Base-by-base conservation (phyloP, 2,113 vertebrate species). In the Verasper variegatus region DNA sequence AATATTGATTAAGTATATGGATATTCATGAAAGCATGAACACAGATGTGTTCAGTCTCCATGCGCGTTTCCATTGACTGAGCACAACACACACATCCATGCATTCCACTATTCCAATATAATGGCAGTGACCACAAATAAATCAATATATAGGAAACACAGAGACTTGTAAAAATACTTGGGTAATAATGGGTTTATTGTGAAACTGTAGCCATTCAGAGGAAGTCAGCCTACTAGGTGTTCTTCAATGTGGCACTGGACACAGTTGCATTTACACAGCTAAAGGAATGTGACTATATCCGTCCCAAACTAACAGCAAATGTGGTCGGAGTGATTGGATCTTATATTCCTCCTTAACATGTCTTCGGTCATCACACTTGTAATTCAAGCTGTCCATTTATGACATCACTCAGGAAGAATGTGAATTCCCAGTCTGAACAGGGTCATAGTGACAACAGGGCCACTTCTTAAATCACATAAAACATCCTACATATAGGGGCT, bases 91-190 rank as follows among this genome's bases (percentile, higher is more conserved):
- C 24, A n/a, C 45, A 71, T 40, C 27, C 27, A 80, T 52, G 42
- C 80, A 83, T 90, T 88, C 47, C 47, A 51, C 40, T 42, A 42
- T 42, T 42, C 40, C 11, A 42, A 13, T 42, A 42, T 42, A 12
- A 42, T 42, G 40, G 40, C 40, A 42, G 40, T 42, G 40, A 42
- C 40, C 40, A 42, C 10, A 12, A 42, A 42, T 42, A 42, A 13
- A 3, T 13, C 10, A 42, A 42, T 13, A 9, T 10, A 40, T 10
- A 11, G 52, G 24, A 68, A 31, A 55, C 58, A 61, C 57, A 59
- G 31, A n/a, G 27, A 27, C 3, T 27, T 27, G 27, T 27, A 27
- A 4, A 27, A 27, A 27, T 4, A 27, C 27, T 27, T 27, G 27
- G 4, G 27, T 27, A 27, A 18, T 24, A 15, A 18, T 20, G 37